Base-by-base conservation (phyloP, 2,113 vertebrate genomes). In the Carassius gibelio region DNA sequence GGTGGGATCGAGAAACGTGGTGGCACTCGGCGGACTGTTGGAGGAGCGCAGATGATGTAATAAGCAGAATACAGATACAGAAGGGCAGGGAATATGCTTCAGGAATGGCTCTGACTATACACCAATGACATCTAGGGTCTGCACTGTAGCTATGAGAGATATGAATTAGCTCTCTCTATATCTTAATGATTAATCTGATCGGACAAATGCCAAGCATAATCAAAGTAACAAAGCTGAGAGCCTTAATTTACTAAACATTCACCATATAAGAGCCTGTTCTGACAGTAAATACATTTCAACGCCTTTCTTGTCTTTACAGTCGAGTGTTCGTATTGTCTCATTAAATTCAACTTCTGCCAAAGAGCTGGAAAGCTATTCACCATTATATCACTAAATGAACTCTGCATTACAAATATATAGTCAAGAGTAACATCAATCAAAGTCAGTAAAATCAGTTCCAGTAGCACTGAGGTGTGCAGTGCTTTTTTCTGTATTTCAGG, bases 1-100 rank as follows among this genome's bases (percentile, higher is more conserved):
- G 98, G 98, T 86, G 98, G 98, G 91, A 99, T 99, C 91, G 98
- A 99, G 94, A 99, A 99, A 87, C 98, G 97, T 62, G 98, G 98
- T 78, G 98, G 96, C 89, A 99, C 97, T 5, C 97, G 96, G 8
- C 98, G 97, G 90, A 99, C 98, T 99, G 97, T 81, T 92, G 87
- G 92, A 91, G 95, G 94, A 95, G 94, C 92, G 94, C 89, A 92
- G 89, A 93, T 87, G 3, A 91, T 88, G 84, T 92, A 94, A 93
- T n/a, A 75, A 7, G 11, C 17, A 61, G 9, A 26, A 15, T 3
- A 26, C 23, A 72, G n/a, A 36, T 1, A 13, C 26, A 15, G 66
- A n/a, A 57, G 13, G 21, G 30, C 61, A 85, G 26, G 34, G 38
- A 76, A 8, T 30, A 14, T 71, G 38, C 68, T 69, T 34, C 69